Evolutionary conservation across 2,797 vertebrate genomes (phyloP).

Genomic region (Corythornis leucogaster): DNA sequence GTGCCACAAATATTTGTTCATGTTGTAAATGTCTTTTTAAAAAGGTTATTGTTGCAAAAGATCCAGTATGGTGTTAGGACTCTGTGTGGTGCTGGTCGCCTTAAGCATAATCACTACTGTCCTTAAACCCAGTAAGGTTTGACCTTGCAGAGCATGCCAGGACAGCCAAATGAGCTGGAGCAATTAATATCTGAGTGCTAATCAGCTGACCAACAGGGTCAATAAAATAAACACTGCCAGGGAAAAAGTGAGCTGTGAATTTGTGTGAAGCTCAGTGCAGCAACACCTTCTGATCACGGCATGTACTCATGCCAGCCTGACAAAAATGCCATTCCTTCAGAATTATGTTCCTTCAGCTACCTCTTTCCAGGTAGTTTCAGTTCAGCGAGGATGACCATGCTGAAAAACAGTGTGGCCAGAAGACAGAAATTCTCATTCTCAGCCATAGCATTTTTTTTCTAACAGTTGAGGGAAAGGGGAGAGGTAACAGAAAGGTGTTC

Average conservation of each 20-base stretch:
- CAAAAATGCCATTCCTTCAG: not conserved
- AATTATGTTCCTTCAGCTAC: not conserved
- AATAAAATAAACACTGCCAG: not conserved
- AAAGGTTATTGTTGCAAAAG: not conserved
- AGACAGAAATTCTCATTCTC: not conserved
- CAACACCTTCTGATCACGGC: not conserved
- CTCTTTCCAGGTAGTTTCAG: not conserved
- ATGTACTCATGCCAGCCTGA: fast-evolving
- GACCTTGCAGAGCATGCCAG: not conserved
- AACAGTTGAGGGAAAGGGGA: not conserved
- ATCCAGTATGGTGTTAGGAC: not conserved
- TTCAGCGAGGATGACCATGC: fast-evolving
- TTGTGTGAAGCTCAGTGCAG: not conserved
- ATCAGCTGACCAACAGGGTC: not conserved
- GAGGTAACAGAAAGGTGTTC: not conserved
- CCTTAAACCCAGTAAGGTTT: not conserved
- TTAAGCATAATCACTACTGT: not conserved
- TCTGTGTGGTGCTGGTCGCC: not conserved
- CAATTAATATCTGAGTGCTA: not conserved
- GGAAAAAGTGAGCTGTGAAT: not conserved
- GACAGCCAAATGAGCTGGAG: not conserved
- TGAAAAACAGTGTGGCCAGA: not conserved
- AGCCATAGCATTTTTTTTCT: not conserved
- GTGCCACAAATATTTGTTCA: not conserved
- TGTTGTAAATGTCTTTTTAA: not conserved